Evolutionary conservation across 1,140 invertebrate genomes (phyloP).

Genomic region (Carposina sasakii): DNA sequence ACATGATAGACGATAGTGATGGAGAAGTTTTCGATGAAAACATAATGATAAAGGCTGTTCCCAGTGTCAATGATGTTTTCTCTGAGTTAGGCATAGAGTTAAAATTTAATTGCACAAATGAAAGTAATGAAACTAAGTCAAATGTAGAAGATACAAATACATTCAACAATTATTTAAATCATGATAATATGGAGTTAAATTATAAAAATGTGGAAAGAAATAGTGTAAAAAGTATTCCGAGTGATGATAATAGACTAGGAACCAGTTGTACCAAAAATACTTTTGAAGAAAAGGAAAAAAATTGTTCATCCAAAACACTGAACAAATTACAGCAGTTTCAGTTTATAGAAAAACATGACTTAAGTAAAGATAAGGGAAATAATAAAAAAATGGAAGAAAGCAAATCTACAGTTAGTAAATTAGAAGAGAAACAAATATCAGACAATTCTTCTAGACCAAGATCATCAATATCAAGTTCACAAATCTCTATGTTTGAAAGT

Average conservation of each 20-base stretch:
- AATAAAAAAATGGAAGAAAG: conserved; percentile 10
- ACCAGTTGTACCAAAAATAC: conserved; percentile 1
- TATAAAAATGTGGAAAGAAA: too few relatives aligned
- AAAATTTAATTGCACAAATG: conserved; percentile 31
- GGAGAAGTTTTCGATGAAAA: conserved; percentile 34
- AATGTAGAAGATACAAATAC: too few relatives aligned
- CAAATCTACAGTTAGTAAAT: conserved; percentile 6
- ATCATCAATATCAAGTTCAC: conserved; percentile 39
- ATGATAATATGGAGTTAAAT: conserved; percentile 1
- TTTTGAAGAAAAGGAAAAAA: conserved; percentile 11
- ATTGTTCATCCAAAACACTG: conserved; percentile 23
- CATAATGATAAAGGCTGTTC: conserved; percentile 49
- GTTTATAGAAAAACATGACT: conserved; percentile 44
- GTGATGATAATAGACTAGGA: conserved; percentile 1
- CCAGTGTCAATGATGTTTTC: conserved; percentile 64
- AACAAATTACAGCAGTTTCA: conserved; percentile 60
- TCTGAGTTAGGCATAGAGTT: conserved; percentile 50
- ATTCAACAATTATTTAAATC: too few relatives aligned
- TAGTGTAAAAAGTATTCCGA: too few relatives aligned
- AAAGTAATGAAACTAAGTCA: conserved; percentile 22
- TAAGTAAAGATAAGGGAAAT: conserved; percentile 43
- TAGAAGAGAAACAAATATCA: conserved; percentile 16
- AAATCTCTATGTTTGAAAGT: conserved; percentile 69
- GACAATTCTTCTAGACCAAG: conserved; percentile 16
- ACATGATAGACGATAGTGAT: conserved; percentile 13